Conservation (phyloP, 2,888 invertebrate genomes). For the Callimorpha dominula region DNA sequence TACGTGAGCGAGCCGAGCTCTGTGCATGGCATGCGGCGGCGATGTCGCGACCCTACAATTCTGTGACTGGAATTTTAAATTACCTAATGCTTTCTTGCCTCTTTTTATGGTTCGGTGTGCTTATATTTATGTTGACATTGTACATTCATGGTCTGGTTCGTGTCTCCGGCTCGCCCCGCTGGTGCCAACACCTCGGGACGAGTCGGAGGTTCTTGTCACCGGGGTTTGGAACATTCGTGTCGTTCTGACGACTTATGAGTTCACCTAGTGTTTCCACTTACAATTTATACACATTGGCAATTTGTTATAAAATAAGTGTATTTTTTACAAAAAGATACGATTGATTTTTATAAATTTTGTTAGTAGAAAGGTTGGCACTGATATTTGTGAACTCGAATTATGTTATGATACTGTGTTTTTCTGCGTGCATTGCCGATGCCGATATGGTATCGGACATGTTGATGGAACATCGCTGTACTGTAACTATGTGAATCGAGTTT, state of each 20-base stretch:
- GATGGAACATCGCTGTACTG: not conserved
- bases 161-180: conserved; percentile 30
- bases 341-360: conserved; percentile 13
- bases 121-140: conserved; percentile 72
- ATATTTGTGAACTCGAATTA: conserved; percentile 33
- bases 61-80: conserved; percentile 84
- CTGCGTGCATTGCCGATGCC: not conserved
- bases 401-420: conserved; percentile 15
- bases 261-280: conserved; percentile 21
- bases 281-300: conserved; percentile 24
- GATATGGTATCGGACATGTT: not conserved
- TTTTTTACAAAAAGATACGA: not conserved
- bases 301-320: not conserved
- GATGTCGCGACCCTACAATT: conserved; percentile 48
- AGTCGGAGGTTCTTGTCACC: conserved; percentile 32
- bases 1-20: conserved; percentile 40
- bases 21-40: conserved; percentile 69
- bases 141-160: conserved; percentile 39
- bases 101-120: conserved; percentile 85
- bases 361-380: conserved; percentile 26
- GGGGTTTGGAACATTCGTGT: conserved; percentile 50
- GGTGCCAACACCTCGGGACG: conserved; percentile 18
- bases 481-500: conserved; percentile 16
- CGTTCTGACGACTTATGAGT: conserved; percentile 50
- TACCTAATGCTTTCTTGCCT: conserved; percentile 82